A percentile compares a stretch with the other conserved stretches of the same genome.
Evolutionary conservation across 2,888 invertebrate species (phyloP).

Genomic region (Dinocampus coccinellae): DNA sequence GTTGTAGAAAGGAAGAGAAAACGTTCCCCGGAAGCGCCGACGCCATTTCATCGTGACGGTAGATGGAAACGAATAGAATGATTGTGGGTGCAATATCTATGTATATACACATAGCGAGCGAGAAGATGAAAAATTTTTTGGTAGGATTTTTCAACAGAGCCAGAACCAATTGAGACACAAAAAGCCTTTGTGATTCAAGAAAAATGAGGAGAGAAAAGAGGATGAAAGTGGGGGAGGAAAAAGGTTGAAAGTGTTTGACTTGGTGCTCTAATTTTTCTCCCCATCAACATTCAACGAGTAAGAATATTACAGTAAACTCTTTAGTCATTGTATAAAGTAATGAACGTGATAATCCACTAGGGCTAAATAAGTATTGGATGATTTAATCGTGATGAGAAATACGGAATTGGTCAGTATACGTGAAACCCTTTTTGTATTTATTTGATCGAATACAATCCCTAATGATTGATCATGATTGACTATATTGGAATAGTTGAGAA

Average conservation of each 20-base stretch:
- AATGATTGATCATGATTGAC: constrained; percentile 67
- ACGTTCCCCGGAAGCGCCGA: constrained; percentile 29
- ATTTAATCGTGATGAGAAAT: constrained; percentile 31
- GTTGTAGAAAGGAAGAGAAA: constrained; percentile 33
- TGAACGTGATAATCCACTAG: constrained; percentile 66
- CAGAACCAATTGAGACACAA: constrained; percentile 19
- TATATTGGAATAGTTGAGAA: constrained; percentile 40
- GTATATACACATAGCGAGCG: background rate
- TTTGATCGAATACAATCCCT: constrained; percentile 52
- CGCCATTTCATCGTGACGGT: constrained; percentile 17
- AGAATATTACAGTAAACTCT: constrained; percentile 38
- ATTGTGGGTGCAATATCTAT: background rate
- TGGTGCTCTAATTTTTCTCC: background rate
- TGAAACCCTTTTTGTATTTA: constrained; percentile 57
- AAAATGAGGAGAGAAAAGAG: background rate
- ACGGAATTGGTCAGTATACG: constrained; percentile 42
- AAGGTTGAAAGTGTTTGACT: constrained; percentile 37
- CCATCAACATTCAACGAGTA: background rate
- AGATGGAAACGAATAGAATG: constrained; percentile 28
- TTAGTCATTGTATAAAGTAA: constrained; percentile 54
- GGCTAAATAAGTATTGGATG: constrained; percentile 64
- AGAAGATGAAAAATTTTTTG: constrained; percentile 23
- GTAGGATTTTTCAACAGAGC: background rate
- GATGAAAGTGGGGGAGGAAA: too few species aligned
- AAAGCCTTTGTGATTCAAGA: constrained; percentile 14